Evolutionary conservation across 2,113 vertebrate genomes (phyloP).

Genomic region (Protobothrops mucrosquamatus): DNA sequence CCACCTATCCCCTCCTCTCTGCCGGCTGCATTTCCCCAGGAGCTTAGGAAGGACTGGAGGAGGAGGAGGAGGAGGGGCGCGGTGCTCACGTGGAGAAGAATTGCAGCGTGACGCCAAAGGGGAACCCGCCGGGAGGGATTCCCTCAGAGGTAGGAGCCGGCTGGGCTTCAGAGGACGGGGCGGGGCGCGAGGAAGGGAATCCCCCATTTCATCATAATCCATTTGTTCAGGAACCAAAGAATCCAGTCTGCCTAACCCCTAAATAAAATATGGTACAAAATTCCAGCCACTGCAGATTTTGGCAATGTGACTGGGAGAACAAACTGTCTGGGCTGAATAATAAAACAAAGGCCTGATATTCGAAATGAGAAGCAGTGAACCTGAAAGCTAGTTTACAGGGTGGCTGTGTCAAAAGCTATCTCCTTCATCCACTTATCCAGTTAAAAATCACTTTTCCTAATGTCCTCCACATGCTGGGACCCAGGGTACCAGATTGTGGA

Average conservation of each 20-base stretch:
- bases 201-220: background rate
- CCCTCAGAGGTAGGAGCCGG: constrained; percentile 22
- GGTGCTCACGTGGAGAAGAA: background rate
- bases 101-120: fast-evolving
- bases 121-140: fast-evolving
- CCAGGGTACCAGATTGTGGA: background rate
- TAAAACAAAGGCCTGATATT: background rate
- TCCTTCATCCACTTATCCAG: background rate
- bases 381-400: background rate
- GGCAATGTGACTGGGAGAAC: background rate
- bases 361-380: background rate
- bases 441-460: background rate
- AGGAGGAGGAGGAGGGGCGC: background rate
- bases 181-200: no score
- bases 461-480: background rate
- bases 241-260: background rate
- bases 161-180: background rate
- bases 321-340: background rate
- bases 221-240: background rate
- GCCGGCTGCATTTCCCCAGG: background rate
- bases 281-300: background rate
- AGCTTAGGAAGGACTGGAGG: background rate
- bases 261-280: background rate
- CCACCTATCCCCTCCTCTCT: background rate
- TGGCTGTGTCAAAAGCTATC: background rate